Evolutionary conservation across 2,888 invertebrate genomes (phyloP), one percentile per base, ranked within the genome.

Genomic region (Tiphia femorata): DNA sequence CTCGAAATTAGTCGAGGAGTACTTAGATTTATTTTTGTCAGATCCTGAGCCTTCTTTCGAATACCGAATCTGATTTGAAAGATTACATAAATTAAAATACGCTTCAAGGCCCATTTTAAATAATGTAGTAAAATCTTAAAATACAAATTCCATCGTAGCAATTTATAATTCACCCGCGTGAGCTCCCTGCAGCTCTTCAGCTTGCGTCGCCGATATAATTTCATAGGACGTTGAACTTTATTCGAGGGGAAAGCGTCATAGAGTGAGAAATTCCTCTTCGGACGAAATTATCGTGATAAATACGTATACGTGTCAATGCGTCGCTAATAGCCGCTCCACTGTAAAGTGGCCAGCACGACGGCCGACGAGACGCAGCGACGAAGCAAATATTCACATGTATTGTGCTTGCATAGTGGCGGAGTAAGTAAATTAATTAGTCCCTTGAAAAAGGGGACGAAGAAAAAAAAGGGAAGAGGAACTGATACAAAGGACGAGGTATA

Each of bases 351-450:
- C 50, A 53, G 30, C 37, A 33, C 49, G 47, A 51, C 40, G 46
- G 51, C 21, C 29, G 37, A 37, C 17, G 14, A 37, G 25, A 2
- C 16, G 37, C 5, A 2, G 17, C 17, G 19, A 8, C 10, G 19
- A 29, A 20, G 44, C 38, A 14, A 21, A 16, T 19, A 35, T 41
- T 14, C 37, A 19, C 54, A 42, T 62, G n/a, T 62, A 64, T 61
- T 61, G 57, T 49, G 58, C 51, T 43, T 49, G 50, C 60, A 33
- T 41, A 47, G 49, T 55, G 33, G 19, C 43, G 44, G 54, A 46
- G 62, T 58, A 62, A 50, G 54, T 71, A 72, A 74, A 76, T 72
- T 68, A 74, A 73, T 76, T 73, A 72, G 53, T 47, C 44, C 12
- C 16, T 46, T 30, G 51, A 57, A 57, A 59, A 48, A 46, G 51